These are phyloP conservation scores for Nothocercus julius DNA, from an alignment of 2,113 vertebrate species.

Conservation along the genomic window DNA sequence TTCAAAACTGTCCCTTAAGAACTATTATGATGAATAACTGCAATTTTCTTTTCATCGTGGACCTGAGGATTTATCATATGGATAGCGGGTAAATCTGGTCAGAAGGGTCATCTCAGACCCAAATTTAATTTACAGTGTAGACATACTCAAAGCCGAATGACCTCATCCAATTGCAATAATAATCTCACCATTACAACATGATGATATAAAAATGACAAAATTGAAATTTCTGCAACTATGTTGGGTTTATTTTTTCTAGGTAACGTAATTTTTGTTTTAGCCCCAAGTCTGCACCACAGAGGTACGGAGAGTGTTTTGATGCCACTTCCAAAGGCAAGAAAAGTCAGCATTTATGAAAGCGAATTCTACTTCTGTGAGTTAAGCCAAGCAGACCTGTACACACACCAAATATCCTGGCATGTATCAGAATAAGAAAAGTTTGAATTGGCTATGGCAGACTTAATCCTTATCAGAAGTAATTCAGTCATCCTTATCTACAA, in stretches of 20 bases:
- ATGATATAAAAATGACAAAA: neutral
- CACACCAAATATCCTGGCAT: constrained; percentile 64
- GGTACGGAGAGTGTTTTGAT: neutral
- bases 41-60: constrained; percentile 22
- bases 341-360: neutral
- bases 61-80: constrained; percentile 26
- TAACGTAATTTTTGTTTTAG: neutral
- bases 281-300: neutral
- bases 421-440: constrained; percentile 59
- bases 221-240: neutral
- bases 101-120: constrained; percentile 2
- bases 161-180: constrained; percentile 37
- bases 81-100: constrained; percentile 11
- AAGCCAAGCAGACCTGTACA: neutral
- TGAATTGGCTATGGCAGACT: constrained; percentile 75
- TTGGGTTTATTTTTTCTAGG: neutral
- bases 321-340: neutral
- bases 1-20: neutral
- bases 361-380: constrained; percentile 1
- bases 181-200: constrained; percentile 31
- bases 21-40: neutral
- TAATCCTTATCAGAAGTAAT: constrained; percentile 67
- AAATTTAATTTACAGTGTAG: constrained; percentile 55
- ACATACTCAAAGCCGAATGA: constrained; percentile 46
- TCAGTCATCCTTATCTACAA: constrained; percentile 51